These are phyloP conservation scores for Augiades crinisus DNA, from an alignment of 2,888 invertebrate species.

Conservation along the genomic window DNA sequence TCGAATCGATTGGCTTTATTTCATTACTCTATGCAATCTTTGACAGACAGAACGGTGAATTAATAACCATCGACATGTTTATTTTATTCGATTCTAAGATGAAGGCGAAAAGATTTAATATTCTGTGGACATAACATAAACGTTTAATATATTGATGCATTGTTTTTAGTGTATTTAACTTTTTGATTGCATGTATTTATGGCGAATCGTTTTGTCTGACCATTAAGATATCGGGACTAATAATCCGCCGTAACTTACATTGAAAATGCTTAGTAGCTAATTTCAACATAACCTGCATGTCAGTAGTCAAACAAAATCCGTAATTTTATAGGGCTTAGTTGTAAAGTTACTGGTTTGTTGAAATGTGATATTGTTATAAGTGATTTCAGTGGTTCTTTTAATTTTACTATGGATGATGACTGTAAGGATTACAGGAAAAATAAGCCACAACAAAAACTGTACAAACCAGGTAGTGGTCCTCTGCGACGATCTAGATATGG, in stretches of 20 bases:
- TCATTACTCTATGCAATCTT: no score
- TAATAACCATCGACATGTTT: no score
- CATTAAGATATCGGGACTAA: not conserved
- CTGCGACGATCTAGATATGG: constrained; percentile 84
- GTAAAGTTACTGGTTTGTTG: constrained; percentile 22
- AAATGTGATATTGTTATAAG: constrained; percentile 30
- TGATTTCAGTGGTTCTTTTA: constrained; percentile 25
- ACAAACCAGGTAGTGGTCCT: constrained; percentile 89
- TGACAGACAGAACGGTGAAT: no score
- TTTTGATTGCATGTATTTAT: constrained; percentile 34
- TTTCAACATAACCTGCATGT: constrained; percentile 59
- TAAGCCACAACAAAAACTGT: constrained; percentile 86
- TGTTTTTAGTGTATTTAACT: constrained; percentile 37
- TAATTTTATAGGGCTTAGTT: constrained; percentile 10
- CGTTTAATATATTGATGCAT: constrained; percentile 37
- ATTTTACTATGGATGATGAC: constrained; percentile 78
- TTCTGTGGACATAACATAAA: constrained; percentile 36
- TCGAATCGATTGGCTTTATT: no score
- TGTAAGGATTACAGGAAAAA: constrained; percentile 81
- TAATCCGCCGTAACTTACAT: not conserved
- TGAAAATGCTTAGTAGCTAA: constrained; percentile 1
- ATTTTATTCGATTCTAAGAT: no score
- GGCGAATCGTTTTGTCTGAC: not conserved
- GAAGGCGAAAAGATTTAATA: not conserved
- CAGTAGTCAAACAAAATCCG: constrained; percentile 32